Percentiles rank a stretch among this genome's conserved stretches.
Conservation (phyloP, 2,888 invertebrate species). For the Harmothoe impar region DNA sequence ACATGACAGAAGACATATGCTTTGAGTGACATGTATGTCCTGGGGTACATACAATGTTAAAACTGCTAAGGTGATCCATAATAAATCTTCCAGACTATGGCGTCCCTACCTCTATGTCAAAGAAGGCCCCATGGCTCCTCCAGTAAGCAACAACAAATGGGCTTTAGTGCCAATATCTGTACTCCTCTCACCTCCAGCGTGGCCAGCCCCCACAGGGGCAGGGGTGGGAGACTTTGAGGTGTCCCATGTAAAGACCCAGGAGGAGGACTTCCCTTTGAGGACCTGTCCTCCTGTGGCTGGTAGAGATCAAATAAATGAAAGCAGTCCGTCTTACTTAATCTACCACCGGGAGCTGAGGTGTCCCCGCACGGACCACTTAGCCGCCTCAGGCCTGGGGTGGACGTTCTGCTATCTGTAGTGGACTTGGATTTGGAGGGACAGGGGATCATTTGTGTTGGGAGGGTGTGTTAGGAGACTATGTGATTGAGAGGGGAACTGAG, state of each 20-base stretch:
- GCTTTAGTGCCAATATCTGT: not conserved
- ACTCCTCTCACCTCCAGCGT: not conserved
- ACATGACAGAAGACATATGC: too few relatives aligned
- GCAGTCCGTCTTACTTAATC: constrained; percentile 47
- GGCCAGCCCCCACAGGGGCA: not conserved
- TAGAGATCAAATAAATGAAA: constrained; percentile 48
- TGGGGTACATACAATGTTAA: too few relatives aligned
- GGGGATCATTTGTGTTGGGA: not conserved
- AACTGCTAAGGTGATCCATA: too few relatives aligned
- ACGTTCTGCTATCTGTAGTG: not conserved
- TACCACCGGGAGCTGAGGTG: not conserved
- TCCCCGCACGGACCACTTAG: not conserved
- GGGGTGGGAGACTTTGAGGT: too few relatives aligned
- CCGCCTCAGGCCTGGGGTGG: not conserved
- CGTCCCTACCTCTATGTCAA: not conserved
- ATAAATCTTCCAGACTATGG: not conserved
- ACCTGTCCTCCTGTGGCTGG: too few relatives aligned
- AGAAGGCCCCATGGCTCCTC: not conserved
- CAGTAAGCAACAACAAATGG: not conserved
- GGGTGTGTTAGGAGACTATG: not conserved
- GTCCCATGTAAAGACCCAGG: too few relatives aligned
- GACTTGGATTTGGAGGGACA: not conserved
- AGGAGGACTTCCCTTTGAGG: too few relatives aligned
- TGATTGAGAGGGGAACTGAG: too few relatives aligned
- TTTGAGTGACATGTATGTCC: too few relatives aligned